These are phyloP conservation scores for Syngnathus scovelli DNA, from an alignment of 2,113 vertebrate genomes.

Conservation along the genomic window DNA sequence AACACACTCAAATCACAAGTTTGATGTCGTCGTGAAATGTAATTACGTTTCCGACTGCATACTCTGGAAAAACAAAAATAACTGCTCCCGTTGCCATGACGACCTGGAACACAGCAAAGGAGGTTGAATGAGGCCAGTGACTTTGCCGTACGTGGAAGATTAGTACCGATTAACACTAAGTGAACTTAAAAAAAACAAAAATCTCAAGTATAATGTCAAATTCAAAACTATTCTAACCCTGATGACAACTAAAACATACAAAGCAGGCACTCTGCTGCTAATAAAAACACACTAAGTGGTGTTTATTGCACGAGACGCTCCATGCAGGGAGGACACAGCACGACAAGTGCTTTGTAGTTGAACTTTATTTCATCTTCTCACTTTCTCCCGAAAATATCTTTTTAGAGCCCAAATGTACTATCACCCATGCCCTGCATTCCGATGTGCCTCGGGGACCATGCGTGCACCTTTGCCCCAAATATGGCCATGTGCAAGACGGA, in stretches of 20 bases:
- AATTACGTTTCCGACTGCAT: background rate
- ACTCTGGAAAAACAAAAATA: background rate
- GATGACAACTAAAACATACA: background rate
- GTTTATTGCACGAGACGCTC: slow-evolving; percentile 14
- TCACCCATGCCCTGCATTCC: background rate
- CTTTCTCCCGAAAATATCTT: no score
- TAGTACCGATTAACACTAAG: no score
- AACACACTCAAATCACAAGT: background rate
- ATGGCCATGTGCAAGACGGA: background rate
- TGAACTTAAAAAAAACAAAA: no score
- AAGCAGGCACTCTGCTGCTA: background rate
- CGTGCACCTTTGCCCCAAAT: background rate
- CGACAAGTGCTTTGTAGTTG: slow-evolving; percentile 27
- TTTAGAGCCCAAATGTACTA: background rate
- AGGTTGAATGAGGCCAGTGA: background rate
- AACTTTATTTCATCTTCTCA: background rate
- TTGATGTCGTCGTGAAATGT: background rate
- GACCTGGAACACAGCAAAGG: background rate
- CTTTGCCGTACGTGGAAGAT: background rate
- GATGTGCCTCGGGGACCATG: background rate
- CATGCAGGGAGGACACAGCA: slow-evolving; percentile 16
- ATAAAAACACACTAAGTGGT: slow-evolving; percentile 14
- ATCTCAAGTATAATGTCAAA: no score
- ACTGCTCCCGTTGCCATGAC: background rate
- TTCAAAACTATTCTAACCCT: no score